Conservation (phyloP, 2,113 vertebrate species). For the Datnioides undecimradiatus region DNA sequence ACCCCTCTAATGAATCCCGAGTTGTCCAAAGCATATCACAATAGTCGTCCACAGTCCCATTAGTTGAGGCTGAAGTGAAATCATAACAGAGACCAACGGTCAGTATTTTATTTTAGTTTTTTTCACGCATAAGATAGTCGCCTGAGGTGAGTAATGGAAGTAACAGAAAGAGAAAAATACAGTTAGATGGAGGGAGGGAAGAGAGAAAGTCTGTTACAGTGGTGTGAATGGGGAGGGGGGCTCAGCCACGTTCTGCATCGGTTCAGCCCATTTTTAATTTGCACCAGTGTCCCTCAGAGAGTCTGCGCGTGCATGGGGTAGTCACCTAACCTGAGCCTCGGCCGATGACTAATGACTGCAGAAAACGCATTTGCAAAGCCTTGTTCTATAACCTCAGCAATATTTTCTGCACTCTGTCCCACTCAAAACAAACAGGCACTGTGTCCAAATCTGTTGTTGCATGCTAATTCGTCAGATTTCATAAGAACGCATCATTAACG, state of each 20-base stretch:
- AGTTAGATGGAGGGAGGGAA: not conserved
- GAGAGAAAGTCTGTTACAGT: not conserved
- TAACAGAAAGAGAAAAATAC: not conserved
- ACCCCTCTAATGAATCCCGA: slow-evolving; percentile 1
- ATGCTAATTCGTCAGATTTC: not conserved
- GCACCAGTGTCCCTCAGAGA: not conserved
- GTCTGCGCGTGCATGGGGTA: not conserved
- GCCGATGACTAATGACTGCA: slow-evolving; percentile 1
- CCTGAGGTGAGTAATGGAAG: slow-evolving; percentile 16
- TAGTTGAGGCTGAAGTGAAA: slow-evolving; percentile 6
- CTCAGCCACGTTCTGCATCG: not conserved
- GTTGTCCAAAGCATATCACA: not conserved
- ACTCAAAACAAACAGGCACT: not conserved
- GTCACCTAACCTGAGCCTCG: not conserved
- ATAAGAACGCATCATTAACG: not conserved
- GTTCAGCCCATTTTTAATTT: slow-evolving; percentile 11
- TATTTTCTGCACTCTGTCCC: not conserved
- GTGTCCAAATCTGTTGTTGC: too few species aligned
- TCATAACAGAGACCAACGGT: not conserved
- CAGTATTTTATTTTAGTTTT: not conserved
- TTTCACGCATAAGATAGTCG: not conserved
- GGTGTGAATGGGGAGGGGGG: not conserved
- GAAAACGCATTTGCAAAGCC: slow-evolving; percentile 1
- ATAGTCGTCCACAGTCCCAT: not conserved
- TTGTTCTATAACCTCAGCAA: not conserved